Conservation (phyloP, 2,113 vertebrate species). For the Takifugu bimaculatus region DNA sequence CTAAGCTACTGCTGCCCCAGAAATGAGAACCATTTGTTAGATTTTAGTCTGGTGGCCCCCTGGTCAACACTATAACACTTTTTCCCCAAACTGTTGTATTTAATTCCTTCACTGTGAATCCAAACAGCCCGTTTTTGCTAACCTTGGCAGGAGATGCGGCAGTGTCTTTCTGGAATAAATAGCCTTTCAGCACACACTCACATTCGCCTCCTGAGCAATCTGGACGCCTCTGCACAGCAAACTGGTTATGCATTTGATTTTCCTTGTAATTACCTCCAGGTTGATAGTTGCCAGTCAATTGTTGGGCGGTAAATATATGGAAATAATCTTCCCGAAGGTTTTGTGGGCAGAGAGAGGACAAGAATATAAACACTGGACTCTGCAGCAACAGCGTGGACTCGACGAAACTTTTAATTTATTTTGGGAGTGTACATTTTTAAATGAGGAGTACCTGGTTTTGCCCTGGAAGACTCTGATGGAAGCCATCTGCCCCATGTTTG, state of each 20-base stretch:
- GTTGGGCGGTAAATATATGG: slow-evolving; percentile 43
- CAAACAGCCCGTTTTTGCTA: neutral
- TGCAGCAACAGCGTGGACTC: slow-evolving; percentile 21
- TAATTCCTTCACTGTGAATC: neutral
- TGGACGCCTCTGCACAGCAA: slow-evolving; percentile 30
- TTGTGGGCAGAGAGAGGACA: slow-evolving; percentile 32
- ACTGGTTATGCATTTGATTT: slow-evolving; percentile 53
- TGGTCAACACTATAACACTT: too few relatives aligned
- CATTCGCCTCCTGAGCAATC: slow-evolving; percentile 43
- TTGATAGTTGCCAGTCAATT: slow-evolving; percentile 50
- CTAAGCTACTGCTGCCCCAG: too few relatives aligned
- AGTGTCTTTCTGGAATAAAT: slow-evolving; percentile 9
- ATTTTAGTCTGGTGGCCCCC: too few relatives aligned
- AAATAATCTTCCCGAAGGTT: slow-evolving; percentile 43
- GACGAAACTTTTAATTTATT: neutral
- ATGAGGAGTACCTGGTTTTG: slow-evolving; percentile 21
- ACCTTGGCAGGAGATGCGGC: slow-evolving; percentile 5
- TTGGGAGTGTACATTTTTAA: neutral
- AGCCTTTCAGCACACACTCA: slow-evolving; percentile 4
- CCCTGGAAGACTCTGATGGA: too few relatives aligned
- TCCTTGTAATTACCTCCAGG: slow-evolving; percentile 52
- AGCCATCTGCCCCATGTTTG: slow-evolving; percentile 31
- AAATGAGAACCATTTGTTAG: too few relatives aligned
- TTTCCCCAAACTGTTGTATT: too few relatives aligned
- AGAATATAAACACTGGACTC: slow-evolving; percentile 6